Conservation (phyloP, 2,113 vertebrate genomes). For the Uria aalge region DNA sequence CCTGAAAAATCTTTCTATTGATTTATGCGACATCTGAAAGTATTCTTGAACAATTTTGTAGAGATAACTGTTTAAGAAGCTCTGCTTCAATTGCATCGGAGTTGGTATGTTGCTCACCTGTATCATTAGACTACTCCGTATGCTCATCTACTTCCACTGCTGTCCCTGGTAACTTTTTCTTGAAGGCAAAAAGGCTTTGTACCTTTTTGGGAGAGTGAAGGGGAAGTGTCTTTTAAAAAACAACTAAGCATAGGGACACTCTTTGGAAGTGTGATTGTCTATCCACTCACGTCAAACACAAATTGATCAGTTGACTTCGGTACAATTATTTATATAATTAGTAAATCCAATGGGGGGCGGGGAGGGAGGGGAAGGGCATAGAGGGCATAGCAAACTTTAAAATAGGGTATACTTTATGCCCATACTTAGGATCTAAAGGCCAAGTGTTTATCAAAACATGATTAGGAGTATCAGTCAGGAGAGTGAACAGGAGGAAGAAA, state of each 20-base stretch:
- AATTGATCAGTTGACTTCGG: background rate
- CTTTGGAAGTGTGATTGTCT: background rate
- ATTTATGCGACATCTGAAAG: background rate
- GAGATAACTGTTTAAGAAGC: background rate
- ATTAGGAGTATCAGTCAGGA: background rate
- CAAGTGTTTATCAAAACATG: background rate
- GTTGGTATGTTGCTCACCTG: background rate
- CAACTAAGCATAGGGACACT: background rate
- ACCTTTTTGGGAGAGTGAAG: background rate
- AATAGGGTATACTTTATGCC: background rate
- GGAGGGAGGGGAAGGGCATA: background rate
- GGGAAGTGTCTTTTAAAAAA: background rate
- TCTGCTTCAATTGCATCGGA: background rate
- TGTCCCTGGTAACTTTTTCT: background rate
- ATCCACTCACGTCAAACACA: background rate
- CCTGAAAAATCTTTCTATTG: background rate
- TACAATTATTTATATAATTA: background rate
- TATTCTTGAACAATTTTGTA: background rate
- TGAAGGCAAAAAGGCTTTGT: background rate
- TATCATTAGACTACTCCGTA: background rate
- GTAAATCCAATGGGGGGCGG: accelerated
- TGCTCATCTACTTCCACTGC: too few species aligned
- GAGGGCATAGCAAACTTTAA: background rate
- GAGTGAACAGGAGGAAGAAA: background rate
- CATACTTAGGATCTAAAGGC: background rate